A percentile compares a stretch with the other conserved stretches of the same genome.
phyloP scores from a whole-genome alignment of 37 sponge, comb jelly and placozoan genomes.

The Theonella swinhoei region DNA sequence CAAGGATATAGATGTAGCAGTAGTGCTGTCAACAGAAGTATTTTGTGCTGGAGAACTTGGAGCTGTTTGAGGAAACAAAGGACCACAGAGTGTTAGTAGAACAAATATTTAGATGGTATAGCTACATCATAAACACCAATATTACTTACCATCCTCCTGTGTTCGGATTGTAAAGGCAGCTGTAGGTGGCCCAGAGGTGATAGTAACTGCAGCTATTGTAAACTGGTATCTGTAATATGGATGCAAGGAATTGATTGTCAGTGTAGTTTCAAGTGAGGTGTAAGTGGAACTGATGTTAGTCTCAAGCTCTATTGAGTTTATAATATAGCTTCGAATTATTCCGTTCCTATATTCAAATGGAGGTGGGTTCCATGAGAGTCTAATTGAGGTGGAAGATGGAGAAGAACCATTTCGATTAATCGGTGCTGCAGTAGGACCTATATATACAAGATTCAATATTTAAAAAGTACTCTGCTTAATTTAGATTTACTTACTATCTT shows the following conservation, averaged over 20 bases:
- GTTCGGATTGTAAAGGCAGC: background rate
- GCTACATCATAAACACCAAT: no score
- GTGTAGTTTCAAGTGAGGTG: background rate
- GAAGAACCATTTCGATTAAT: background rate
- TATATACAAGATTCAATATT: background rate
- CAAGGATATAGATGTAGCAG: slow-evolving; percentile 2
- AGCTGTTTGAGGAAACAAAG: slow-evolving; percentile 8
- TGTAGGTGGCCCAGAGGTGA: slow-evolving; percentile 17
- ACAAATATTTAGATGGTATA: background rate
- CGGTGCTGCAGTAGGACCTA: slow-evolving; percentile 45
- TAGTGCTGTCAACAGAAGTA: background rate
- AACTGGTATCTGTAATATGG: slow-evolving; percentile 49
- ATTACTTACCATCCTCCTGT: slow-evolving; percentile 23
- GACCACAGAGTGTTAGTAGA: background rate
- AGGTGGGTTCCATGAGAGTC: slow-evolving; percentile 28
- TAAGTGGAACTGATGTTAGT: background rate
- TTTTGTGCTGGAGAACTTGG: slow-evolving; percentile 9
- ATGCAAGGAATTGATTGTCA: slow-evolving; percentile 19
- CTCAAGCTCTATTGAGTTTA: slow-evolving; percentile 13
- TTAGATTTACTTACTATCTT: slow-evolving; percentile 29
- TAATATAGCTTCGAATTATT: slow-evolving; percentile 21
- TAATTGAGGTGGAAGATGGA: background rate
- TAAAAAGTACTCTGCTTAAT: background rate
- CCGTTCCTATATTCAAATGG: slow-evolving; percentile 24
- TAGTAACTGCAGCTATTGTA: slow-evolving; percentile 40